Conservation (phyloP, 1,140 invertebrate genomes). For the Venustaconcha ellipsiformis region DNA sequence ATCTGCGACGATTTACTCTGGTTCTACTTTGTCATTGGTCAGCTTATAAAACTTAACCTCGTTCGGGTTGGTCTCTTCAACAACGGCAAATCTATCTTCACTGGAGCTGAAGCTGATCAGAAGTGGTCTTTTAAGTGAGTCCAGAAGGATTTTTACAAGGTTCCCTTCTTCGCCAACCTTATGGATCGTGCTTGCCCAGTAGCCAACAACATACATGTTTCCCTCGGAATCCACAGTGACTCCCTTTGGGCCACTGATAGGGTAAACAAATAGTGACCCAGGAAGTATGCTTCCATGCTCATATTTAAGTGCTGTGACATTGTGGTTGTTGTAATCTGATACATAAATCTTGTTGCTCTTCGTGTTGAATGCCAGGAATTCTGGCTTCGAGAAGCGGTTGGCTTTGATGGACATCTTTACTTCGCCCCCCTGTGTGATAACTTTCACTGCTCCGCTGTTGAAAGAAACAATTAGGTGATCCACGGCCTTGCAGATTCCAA, state of each 20-base stretch:
- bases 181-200: conserved; percentile 31
- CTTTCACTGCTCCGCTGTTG: conserved; percentile 18
- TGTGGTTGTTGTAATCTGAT: conserved; percentile 33
- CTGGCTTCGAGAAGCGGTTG: conserved; percentile 29
- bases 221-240: conserved; percentile 15
- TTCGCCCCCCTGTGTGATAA: conserved; percentile 18
- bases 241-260: conserved; percentile 26
- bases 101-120: conserved; percentile 11
- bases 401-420: conserved; percentile 32
- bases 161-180: conserved; percentile 24
- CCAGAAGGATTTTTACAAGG: conserved; percentile 18
- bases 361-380: conserved; percentile 24
- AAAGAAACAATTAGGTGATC: conserved; percentile 24
- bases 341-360: conserved; percentile 15
- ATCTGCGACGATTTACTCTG: conserved; percentile 12
- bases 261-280: conserved; percentile 22
- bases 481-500: conserved; percentile 20
- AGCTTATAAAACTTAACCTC: conserved; percentile 14
- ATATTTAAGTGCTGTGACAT: conserved; percentile 17
- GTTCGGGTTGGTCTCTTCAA: conserved; percentile 30
- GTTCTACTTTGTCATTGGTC: no score
- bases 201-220: conserved; percentile 25
- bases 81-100: conserved; percentile 18
- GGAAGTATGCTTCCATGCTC: conserved; percentile 21
- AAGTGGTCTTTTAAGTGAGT: conserved; percentile 16